Base-by-base conservation (phyloP, 1,140 invertebrate species). In the Lucilia cuprina region DNA sequence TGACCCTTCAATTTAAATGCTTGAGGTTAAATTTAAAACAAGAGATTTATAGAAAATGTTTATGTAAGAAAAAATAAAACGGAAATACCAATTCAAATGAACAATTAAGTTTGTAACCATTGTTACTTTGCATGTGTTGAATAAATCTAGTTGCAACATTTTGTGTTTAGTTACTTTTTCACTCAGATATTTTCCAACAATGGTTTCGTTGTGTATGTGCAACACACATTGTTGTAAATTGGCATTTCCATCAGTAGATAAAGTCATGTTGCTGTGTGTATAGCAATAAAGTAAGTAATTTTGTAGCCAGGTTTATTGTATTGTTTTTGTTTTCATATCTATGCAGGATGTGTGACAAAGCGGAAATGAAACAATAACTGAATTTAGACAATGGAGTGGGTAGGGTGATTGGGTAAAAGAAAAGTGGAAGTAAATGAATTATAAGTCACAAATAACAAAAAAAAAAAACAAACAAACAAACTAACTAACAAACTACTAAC, bases 161-260 rank as follows among this genome's bases (percentile, higher is more conserved):
- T 70, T 70, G 65, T 70, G 25, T 30, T 30, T 30, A 30, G 25
- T 30, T 30, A 30, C 25, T 30, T 30, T 30, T 30, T 30, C 3
- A 30, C 25, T 30, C 3, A 70, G 9, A 21, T 3, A 0, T 70
- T 70, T 21, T 70, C 19, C 8, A 70, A 70, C 65, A 70, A 70
- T 70, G 17, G 65, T 25, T 70, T 21, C 5, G 10, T 70, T 70
- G 19, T 21, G 21, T 30, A 30, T 30, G 25, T 30, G 65, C n/a
- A 70, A 70, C 65, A 70, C n/a, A 21, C 19, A 70, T 70, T 21
- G 65, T 70, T 70, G n/a, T 70, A 70, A 70, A 70, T 70, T 70
- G 65, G 65, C 65, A 70, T 21, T 70, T 17, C 17, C 65, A 70
- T 70, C 65, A 70, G 65, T 25, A 70, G 65, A 70, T 70, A 70